Evolutionary conservation across 2,888 invertebrate genomes (phyloP).

Genomic region (Phyllotreta cruciferae): DNA sequence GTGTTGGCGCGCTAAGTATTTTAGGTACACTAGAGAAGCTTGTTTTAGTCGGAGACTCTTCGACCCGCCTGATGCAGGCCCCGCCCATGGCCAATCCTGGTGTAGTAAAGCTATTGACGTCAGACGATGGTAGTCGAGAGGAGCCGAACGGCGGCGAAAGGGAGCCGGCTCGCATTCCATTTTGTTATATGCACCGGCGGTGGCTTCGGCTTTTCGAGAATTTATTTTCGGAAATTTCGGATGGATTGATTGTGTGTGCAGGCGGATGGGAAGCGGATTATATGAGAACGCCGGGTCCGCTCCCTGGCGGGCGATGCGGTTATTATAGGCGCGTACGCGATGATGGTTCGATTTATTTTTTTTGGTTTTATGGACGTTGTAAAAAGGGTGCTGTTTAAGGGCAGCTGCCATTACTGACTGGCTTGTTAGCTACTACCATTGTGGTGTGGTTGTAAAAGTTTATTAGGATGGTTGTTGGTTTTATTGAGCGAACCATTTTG

Average conservation of each 20-base stretch:
- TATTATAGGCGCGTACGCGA: not conserved
- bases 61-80: conserved; percentile 53
- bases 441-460: conserved; percentile 3
- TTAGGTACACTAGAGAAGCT: conserved; percentile 51
- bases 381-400: conserved; percentile 11
- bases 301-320: not conserved
- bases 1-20: conserved; percentile 49
- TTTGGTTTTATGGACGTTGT: conserved; percentile 14
- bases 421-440: not conserved
- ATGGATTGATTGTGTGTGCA: conserved; percentile 1
- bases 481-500: conserved; percentile 2
- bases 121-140: conserved; percentile 49
- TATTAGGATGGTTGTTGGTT: not conserved
- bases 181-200: conserved; percentile 51
- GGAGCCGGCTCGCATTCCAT: conserved; percentile 52
- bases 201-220: conserved; percentile 31
- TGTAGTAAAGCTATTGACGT: conserved; percentile 50
- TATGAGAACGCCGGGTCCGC: not conserved
- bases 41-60: conserved; percentile 49
- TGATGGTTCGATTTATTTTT: not conserved
- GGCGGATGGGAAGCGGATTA: not conserved
- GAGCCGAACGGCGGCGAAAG: conserved; percentile 41
- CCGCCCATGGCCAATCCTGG: conserved; percentile 55
- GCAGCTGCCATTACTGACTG: conserved; percentile 23
- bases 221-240: conserved; percentile 45